phyloP scores from a whole-genome alignment of 2,888 invertebrate genomes.

The Melipona bicolor region DNA sequence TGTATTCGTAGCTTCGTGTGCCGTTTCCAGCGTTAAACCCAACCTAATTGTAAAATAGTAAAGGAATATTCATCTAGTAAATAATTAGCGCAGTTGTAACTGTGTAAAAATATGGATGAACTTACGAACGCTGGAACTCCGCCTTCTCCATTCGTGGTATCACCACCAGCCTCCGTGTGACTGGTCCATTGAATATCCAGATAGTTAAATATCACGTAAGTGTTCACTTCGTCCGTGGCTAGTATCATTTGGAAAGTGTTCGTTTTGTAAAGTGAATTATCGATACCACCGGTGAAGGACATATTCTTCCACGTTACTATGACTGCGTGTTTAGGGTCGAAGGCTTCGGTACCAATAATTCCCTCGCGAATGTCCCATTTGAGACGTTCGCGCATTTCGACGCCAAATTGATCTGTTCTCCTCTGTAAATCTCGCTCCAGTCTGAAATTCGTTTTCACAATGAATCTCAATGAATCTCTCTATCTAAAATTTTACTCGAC shows the following conservation, averaged over 20 bases:
- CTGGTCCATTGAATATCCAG: slow-evolving; percentile 95
- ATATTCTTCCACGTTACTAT: slow-evolving; percentile 98
- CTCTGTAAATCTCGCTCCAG: slow-evolving; percentile 89
- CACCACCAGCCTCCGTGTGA: slow-evolving; percentile 96
- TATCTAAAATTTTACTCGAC: not conserved
- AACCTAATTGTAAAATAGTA: slow-evolving; percentile 85
- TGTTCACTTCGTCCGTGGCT: slow-evolving; percentile 96
- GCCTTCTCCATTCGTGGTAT: slow-evolving; percentile 93
- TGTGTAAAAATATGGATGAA: slow-evolving; percentile 59
- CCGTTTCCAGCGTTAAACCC: slow-evolving; percentile 99
- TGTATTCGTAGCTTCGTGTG: slow-evolving; percentile 94
- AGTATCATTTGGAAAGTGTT: slow-evolving; percentile 98
- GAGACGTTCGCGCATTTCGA: slow-evolving; percentile 93
- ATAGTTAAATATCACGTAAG: slow-evolving; percentile 98
- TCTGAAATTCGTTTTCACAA: slow-evolving; percentile 78
- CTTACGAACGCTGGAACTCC: slow-evolving; percentile 94
- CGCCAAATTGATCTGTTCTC: slow-evolving; percentile 92
- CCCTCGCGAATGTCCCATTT: slow-evolving; percentile 96
- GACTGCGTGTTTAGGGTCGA: slow-evolving; percentile 95
- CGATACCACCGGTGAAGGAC: slow-evolving; percentile 95
- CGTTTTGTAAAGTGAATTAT: slow-evolving; percentile 92
- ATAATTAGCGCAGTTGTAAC: not conserved
- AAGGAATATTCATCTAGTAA: too few relatives aligned
- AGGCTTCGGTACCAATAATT: slow-evolving; percentile 95
- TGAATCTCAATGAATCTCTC: not conserved